A percentile compares a stretch with the other conserved stretches of the same genome.
These are phyloP conservation scores for Melanotaenia parkinsoni DNA, from an alignment of 2,797 vertebrate species.

Conservation along the genomic window DNA sequence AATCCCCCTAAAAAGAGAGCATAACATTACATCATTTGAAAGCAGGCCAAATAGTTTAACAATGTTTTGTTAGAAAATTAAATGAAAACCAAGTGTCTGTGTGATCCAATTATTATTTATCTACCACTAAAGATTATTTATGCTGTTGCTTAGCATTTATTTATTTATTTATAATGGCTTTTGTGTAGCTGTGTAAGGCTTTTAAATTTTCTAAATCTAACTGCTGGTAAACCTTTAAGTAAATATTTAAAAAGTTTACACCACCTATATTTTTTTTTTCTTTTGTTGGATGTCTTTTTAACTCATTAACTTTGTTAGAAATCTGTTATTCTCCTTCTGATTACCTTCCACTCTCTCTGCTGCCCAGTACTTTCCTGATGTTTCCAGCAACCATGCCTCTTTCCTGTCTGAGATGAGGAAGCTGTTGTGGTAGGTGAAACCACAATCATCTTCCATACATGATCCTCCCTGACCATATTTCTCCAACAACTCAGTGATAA, in stretches of 20 bases:
- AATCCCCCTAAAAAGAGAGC: conserved; percentile 79
- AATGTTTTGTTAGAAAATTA: conserved; percentile 2
- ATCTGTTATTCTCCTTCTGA: neutral
- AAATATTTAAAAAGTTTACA: neutral
- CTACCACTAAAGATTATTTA: neutral
- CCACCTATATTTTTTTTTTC: neutral
- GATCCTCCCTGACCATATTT: conserved; percentile 94
- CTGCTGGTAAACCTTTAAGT: neutral
- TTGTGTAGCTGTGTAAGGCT: neutral
- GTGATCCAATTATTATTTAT: neutral
- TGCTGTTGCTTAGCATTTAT: neutral
- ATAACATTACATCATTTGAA: neutral
- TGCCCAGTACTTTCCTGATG: conserved; percentile 93
- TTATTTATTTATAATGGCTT: neutral
- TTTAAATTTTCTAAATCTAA: neutral
- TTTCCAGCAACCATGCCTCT: conserved; percentile 97
- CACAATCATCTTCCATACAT: conserved; percentile 89
- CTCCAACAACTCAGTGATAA: conserved; percentile 90
- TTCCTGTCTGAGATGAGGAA: conserved; percentile 94
- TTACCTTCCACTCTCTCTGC: conserved; percentile 94
- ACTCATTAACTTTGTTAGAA: neutral
- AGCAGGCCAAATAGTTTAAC: neutral
- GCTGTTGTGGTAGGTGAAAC: conserved; percentile 96
- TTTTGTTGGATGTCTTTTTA: neutral
- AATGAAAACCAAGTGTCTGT: neutral